Evolutionary conservation across 2,888 invertebrate species (phyloP), one percentile per base, ranked within the genome.

Genomic region (Drosophila falleni): DNA sequence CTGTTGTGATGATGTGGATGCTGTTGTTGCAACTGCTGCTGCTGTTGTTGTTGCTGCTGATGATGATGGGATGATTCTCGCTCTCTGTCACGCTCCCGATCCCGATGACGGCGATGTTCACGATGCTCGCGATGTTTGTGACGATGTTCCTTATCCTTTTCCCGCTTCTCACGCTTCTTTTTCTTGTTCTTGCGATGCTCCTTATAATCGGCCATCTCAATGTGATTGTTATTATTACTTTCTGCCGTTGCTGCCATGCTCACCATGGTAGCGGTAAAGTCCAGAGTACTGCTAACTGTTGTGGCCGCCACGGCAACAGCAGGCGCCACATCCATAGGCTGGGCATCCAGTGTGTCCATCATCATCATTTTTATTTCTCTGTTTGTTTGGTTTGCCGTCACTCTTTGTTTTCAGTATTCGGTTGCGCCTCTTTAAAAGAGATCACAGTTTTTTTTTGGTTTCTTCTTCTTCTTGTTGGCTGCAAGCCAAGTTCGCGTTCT

Each of bases 111-210:
- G 8, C 85, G 82, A 70, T 86, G 84, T 37, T 86, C 85, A 8
- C 87, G 87, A 61, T 86, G 87, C 33, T 88, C 76, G 54, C 89
- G 86, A 60, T 85, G 85, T 49, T 88, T 77, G 69, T 89, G 90
- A 31, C 89, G 87, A 78, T 91, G 90, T 63, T 91, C 90, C 67
- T 87, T 90, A 63, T 91, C 92, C 79, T 91, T 92, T 75, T 92
- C 92, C 59, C 92, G 90, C 80, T 92, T 92, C 66, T 92, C 92
- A 42, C 92, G 92, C 76, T 92, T 92, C 80, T 92, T 92, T 81
- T 92, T 92, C 80, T 92, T 92, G 68, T 90, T 91, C 70, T 92
- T 92, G 54, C 91, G 91, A 67, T 91, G 91, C 60, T 92, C 92
- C 71, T 92, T 92, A 62, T 86, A 86, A 5, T 87, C 86, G 47